Percentiles rank a stretch among this genome's conserved stretches.
Conservation (phyloP, 2,888 invertebrate species). For the Drosophila eohydei region DNA sequence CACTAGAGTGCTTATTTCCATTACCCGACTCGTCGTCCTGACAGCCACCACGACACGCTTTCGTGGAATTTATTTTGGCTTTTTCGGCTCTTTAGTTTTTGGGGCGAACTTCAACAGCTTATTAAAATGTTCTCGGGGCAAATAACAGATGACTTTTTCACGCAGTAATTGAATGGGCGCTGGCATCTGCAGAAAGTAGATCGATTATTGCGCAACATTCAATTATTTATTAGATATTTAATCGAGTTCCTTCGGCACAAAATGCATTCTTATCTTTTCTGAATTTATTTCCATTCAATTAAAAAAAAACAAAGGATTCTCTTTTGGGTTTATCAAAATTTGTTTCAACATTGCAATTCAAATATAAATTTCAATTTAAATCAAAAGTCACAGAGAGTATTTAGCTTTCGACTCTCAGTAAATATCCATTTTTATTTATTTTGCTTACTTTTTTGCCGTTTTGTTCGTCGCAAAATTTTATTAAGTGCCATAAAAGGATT, state of each 20-base stretch:
- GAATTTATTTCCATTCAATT: no score
- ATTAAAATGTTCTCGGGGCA: conserved; percentile 59
- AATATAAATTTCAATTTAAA: neutral
- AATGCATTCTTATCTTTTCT: neutral
- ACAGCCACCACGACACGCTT: conserved; percentile 35
- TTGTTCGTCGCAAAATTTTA: neutral
- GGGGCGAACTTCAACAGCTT: conserved; percentile 51
- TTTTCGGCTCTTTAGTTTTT: conserved; percentile 37
- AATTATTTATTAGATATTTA: neutral
- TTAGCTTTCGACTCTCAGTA: neutral
- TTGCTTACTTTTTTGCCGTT: neutral
- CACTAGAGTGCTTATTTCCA: conserved; percentile 46
- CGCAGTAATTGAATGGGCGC: neutral
- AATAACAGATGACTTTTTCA: conserved; percentile 38
- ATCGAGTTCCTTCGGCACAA: no score
- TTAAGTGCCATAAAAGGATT: neutral
- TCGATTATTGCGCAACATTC: neutral
- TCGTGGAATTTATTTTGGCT: conserved; percentile 3
- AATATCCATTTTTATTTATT: neutral
- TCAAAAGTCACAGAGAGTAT: neutral
- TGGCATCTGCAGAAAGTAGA: neutral
- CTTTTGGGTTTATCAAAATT: neutral
- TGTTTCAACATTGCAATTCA: neutral
- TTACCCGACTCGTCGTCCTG: conserved; percentile 8
- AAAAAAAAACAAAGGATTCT: no score